phyloP scores from a whole-genome alignment of 23 tunicate genomes.

The Oikopleura dioica region DNA sequence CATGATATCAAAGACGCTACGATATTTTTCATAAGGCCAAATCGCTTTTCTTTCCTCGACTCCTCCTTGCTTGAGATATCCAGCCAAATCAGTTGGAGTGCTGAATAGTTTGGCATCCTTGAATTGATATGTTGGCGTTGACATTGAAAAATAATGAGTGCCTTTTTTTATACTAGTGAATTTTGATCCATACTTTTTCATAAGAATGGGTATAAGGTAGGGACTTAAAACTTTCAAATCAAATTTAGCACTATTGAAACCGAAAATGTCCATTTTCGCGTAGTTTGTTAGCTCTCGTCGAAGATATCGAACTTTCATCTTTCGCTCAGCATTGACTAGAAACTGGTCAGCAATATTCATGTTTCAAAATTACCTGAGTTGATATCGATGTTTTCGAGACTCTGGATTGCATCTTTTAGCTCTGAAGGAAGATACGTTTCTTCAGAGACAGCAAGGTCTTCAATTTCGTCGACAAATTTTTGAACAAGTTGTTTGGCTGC shows the following conservation, averaged over 20 bases:
- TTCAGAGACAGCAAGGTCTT: not conserved
- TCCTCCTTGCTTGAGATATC: not conserved
- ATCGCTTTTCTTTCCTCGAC: not conserved
- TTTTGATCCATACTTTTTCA: not conserved
- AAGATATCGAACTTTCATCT: not conserved
- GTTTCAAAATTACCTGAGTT: too few relatives aligned
- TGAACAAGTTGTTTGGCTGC: not conserved
- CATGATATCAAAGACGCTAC: not conserved
- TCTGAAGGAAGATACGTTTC: not conserved
- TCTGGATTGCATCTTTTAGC: not conserved
- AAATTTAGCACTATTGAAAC: not conserved
- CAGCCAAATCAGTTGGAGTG: not conserved
- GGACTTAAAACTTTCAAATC: not conserved
- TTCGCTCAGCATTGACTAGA: too few relatives aligned
- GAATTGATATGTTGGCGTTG: not conserved
- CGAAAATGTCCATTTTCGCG: not conserved
- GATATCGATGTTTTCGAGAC: not conserved
- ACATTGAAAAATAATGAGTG: not conserved
- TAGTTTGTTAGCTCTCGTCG: not conserved
- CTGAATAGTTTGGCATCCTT: not conserved
- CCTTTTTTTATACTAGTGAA: not conserved
- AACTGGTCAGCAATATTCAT: too few relatives aligned
- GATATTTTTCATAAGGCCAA: not conserved
- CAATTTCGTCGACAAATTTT: not conserved
- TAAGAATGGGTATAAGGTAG: not conserved